Base-by-base conservation (phyloP, 2,797 vertebrate species). In the Staurois parvus region DNA sequence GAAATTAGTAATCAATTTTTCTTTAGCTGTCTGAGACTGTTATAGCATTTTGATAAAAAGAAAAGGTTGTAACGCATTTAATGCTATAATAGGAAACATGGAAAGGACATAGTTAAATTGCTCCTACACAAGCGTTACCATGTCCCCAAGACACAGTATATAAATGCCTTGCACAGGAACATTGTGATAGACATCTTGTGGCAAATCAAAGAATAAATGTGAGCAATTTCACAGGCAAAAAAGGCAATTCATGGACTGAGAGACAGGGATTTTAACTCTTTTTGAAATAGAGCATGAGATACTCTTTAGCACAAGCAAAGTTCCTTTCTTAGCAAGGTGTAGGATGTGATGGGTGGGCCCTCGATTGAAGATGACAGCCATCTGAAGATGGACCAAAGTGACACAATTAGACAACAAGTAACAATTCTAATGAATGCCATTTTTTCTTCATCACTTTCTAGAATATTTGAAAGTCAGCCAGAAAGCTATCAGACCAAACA, bases 181-280 rank as follows among this genome's bases (percentile, higher is more conserved):
- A 48, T 76, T 86, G 79, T 86, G 85, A 86, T 86, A 82, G 66
- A 86, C 85, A 83, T 86, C 85, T 86, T 37, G 79, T 70, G 28
- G 42, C 73, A 86, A 86, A 86, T 86, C 79, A 86, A 86, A 83
- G 85, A 73, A 68, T 40, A 37, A 83, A 86, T 74, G 83, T 77
- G 79, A 86, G 74, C 73, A 86, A 86, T 86, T 86, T 86, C 85
- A 86, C 85, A 83, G 74, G 74, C 37, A 86, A 86, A 42, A 86
- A 86, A 83, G 62, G 52, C 79, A 86, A 86, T 86, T 86, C 85
- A 86, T 83, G 85, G 85, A 56, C 74, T 83, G 68, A 17, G 56
- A 86, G 85, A 86, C 79, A 82, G 77, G 77, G 68, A 86, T 78
- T 74, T 78, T 78, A 82, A 86, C 73, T 82, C 37, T 78, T 86